Base-by-base conservation (phyloP, 2,797 vertebrate genomes). In the Ispidina picta region DNA sequence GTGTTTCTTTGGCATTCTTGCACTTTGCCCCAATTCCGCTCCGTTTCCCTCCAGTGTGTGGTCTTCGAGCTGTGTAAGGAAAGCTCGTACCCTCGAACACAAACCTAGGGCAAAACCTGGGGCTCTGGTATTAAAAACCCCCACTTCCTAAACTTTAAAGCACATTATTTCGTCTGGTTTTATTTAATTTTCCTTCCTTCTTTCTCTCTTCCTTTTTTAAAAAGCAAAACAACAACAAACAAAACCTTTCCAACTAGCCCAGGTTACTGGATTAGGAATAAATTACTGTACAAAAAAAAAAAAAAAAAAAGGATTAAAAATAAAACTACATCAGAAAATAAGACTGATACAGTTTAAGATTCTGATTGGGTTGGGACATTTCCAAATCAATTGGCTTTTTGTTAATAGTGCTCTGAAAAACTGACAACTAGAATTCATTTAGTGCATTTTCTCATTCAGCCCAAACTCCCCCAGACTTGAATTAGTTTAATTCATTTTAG, bases 11-110 rank as follows among this genome's bases (percentile, higher is more conserved):
- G 93, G 80, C 87, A 85, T 92, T 92, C 84, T 94, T 96, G 95
- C 96, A 96, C 96, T 97, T 97, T 96, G 96, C 92, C 96, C 96
- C 90, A 96, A 87, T 96, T 96, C 92, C 59, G 3, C 54, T 65
- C 81, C 44, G 69, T 85, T 92, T 95, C 92, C 72, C 81, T 93
- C 65, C 83, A 77, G 76, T 94, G 96, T 95, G 94, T 95, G 93
- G 92, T 96, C 95, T 93, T 46, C 8, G 54, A 86, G 83, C 76
- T 90, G 89, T 71, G 81, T 52, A 48, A 89, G 62, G 84, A 74
- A 92, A 65, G 69, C 83, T 82, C 31, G 10, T 89, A 88, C 88
- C 85, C 85, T 93, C 77, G 69, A 64, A 92, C 71, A 44, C 73
- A 68, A 68, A 81, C 88, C 55, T 87, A 70, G 79, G 59, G 65